Evolutionary conservation across 2,888 invertebrate species (phyloP), one percentile per base, ranked within the genome.

Genomic region (Melikaiella ostensackeni): DNA sequence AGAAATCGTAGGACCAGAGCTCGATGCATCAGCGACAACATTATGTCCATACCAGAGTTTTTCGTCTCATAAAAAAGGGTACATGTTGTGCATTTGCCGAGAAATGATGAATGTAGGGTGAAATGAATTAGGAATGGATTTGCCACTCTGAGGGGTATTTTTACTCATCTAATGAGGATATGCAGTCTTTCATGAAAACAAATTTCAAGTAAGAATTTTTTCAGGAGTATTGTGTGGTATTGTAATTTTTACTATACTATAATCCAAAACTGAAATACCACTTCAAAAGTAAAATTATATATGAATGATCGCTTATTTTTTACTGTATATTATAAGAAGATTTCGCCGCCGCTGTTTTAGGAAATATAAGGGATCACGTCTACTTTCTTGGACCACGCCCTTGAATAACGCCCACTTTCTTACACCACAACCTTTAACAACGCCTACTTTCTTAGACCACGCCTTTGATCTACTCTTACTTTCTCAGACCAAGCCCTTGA

Each of bases 1-100:
- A 84, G 85, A 84, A 86, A 85, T 82, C 85, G 81, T 84, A 85
- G 84, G 84, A 85, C 83, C 85, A 86, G 87, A 86, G 86, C 85
- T 81, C 83, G 84, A 83, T 85, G 87, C 85, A 85, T 30, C 63
- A 63, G 75, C 38, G 35, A 74, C 59, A 38, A 13, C 59, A 74
- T 59, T 74, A 42, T 64, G 35, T 3, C 11, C 33, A 64, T 3
- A 64, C 38, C 9, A 35, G 64, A 64, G 64, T 38, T 64, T 64
- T 64, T 64, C 64, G 24, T 24, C 24, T 38, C 64, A 24, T 64
- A 38, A 38, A 63, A 21, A 33, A 19, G 9, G 13, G 24, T 11
- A 11, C 9, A 2, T 57, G 57, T 24, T 4, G 57, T 57, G 5
- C 3, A 8, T 21, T 57, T 24, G 57, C 11, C 11, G 11, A 24